Conservation (phyloP, 2,113 vertebrate genomes). For the Nibea coibor region DNA sequence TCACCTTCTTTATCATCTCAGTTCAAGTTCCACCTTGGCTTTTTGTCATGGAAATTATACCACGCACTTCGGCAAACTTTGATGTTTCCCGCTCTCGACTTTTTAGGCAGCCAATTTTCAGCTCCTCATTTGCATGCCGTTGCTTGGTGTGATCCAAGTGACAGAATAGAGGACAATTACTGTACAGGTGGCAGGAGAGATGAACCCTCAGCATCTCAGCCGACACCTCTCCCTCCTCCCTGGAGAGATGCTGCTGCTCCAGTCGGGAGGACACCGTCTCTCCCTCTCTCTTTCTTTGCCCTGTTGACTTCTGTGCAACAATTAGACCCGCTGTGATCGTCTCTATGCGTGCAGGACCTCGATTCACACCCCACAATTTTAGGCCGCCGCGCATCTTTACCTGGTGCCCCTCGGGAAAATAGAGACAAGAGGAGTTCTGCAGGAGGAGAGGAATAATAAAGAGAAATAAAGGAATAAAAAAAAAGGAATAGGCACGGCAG, state of each 20-base stretch:
- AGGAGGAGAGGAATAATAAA: conserved; percentile 20
- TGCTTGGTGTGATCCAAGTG: conserved; percentile 58
- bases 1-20: conserved; percentile 18
- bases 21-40: conserved; percentile 13
- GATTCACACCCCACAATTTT: conserved; percentile 27
- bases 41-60: conserved; percentile 60
- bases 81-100: conserved; percentile 73
- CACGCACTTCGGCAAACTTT: conserved; percentile 62
- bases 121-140: conserved; percentile 74
- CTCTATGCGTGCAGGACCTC: conserved; percentile 28
- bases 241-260: conserved; percentile 47
- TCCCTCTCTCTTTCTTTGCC: conserved; percentile 16
- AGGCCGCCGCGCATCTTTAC: conserved; percentile 13
- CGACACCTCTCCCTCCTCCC: conserved; percentile 45
- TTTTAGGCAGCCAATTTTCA: conserved; percentile 71
- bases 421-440: conserved; percentile 5
- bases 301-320: conserved; percentile 40
- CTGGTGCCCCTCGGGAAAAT: conserved; percentile 15
- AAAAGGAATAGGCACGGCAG: background rate
- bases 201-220: conserved; percentile 60
- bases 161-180: conserved; percentile 79
- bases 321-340: conserved; percentile 49
- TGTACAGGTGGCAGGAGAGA: conserved; percentile 69
- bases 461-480: conserved; percentile 19
- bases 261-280: conserved; percentile 37